Base-by-base conservation (phyloP, 2,888 invertebrate species). In the Hololepta plana region DNA sequence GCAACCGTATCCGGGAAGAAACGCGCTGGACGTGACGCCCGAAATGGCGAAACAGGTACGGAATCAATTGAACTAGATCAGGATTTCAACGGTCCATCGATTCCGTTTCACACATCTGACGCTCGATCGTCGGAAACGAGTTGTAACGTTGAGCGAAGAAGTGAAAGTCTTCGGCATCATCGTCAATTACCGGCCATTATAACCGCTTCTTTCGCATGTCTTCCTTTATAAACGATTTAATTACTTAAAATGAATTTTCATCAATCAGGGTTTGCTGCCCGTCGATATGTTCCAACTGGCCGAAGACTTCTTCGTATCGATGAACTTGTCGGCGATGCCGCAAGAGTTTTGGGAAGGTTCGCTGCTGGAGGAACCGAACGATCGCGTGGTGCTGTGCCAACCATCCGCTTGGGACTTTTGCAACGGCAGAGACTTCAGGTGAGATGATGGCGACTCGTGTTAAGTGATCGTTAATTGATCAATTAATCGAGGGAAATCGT, bases 351-450 rank as follows among this genome's bases (percentile, higher is more conserved):
- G 90, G 85, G 66, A 69, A 1, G 70, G 77, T 34, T 90, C 90
- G 4, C 63, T 91, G 15, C 57, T 91, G 20, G 73, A 77, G 38
- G 79, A 87, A 49, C 82, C 82, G 0, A 53, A 67, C 0, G 79
- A 81, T 41, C 57, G 80, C 6, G 69, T 73, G 7, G 64, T 82
- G 1, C 66, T 84, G 27, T 91, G 91, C 48, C 84, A 88, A 41
- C 85, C 90, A 0, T 84, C 88, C 0, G 87, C 90, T 0, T 90
- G 90, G 82, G 88, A 90, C 55, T 90, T 90, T 53, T 90, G 88
- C 48, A 85, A 88, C 43, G 64, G 74, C 27, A 67, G 77, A 35
- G 90, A 91, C 46, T 90, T 74, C 47, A 67, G 85, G 84, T 81
- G 50, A 36, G 11, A 5, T 15, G 9, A 21, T 19, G 17, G 15